phyloP scores from a whole-genome alignment of 2,888 invertebrate genomes.

The Gymnosoma rotundatum region DNA sequence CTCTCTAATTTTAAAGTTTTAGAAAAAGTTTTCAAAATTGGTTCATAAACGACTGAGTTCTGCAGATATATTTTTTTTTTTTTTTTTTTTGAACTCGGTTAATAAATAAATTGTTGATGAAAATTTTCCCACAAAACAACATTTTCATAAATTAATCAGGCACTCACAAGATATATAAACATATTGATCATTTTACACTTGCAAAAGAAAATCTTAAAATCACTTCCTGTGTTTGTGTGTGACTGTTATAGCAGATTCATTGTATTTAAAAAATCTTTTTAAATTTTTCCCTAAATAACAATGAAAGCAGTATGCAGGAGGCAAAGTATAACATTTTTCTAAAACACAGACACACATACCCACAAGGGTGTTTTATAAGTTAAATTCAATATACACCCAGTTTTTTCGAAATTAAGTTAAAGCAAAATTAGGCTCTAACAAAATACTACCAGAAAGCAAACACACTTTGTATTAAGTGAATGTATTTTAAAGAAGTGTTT shows the following conservation, averaged over 20 bases:
- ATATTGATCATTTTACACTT: slow-evolving; percentile 53
- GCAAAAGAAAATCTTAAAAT: slow-evolving; percentile 23
- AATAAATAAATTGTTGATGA: slow-evolving; percentile 24
- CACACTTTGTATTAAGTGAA: no score
- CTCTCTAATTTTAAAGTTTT: no score
- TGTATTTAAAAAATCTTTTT: slow-evolving; percentile 9
- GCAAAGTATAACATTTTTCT: background rate
- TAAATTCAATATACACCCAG: no score
- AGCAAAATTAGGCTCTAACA: slow-evolving; percentile 49
- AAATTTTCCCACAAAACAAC: slow-evolving; percentile 52
- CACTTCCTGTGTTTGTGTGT: background rate
- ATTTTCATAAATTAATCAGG: slow-evolving; percentile 47
- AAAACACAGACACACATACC: background rate
- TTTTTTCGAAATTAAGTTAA: slow-evolving; percentile 17
- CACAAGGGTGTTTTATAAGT: background rate
- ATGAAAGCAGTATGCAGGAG: background rate
- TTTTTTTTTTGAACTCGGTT: no score
- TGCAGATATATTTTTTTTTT: no score
- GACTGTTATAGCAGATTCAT: background rate
- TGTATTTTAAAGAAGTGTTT: background rate
- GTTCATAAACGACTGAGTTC: no score
- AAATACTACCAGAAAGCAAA: background rate
- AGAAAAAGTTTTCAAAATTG: no score
- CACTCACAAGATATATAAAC: slow-evolving; percentile 50
- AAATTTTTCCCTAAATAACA: background rate